Evolutionary conservation across 2,113 vertebrate species (phyloP).

Genomic region (human (Homo sapiens)): GRCh38 chr9:77280001-77280500

Average conservation of each 20-base stretch:
- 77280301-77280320: not conserved
- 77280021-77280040: not conserved
- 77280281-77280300: not conserved
- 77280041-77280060: not conserved
- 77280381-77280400: not conserved
- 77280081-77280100: not conserved
- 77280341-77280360: not conserved
- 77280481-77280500: not conserved
- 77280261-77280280: not conserved
- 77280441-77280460: not conserved
- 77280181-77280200: constrained; percentile 95
- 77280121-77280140: constrained; percentile 42
- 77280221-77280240: constrained; percentile 94
- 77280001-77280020: not conserved
- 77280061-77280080: not conserved
- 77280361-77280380: not conserved
- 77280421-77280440: constrained; percentile 6
- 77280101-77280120: constrained; percentile 27
- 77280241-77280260: constrained; percentile 45
- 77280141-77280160: constrained; percentile 83
- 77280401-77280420: not conserved
- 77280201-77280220: constrained; percentile 93
- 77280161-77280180: constrained; percentile 91
- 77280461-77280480: not conserved
- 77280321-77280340: not conserved